phyloP scores from a whole-genome alignment of 2,113 vertebrate genomes.

The Rattus rattus region DNA sequence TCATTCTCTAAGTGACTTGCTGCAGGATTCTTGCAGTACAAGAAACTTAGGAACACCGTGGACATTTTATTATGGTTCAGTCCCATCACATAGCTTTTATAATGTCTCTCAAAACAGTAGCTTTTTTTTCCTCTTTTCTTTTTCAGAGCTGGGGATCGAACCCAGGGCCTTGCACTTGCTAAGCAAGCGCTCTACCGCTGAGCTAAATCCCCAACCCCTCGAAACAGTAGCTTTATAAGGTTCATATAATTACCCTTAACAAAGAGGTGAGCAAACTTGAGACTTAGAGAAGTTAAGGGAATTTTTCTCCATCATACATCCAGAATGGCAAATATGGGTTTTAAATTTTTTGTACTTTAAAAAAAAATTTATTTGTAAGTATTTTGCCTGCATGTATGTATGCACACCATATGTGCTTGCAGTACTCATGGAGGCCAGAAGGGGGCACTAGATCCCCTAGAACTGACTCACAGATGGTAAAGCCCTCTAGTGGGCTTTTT shows the following conservation, averaged over 20 bases:
- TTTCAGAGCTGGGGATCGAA: too few species aligned
- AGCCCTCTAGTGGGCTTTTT: not conserved
- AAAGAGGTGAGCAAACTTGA: not conserved
- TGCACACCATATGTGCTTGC: not conserved
- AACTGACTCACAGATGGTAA: not conserved
- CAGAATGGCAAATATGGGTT: not conserved
- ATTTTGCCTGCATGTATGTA: not conserved
- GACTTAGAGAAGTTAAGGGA: not conserved
- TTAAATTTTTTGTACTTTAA: not conserved
- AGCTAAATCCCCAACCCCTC: too few species aligned
- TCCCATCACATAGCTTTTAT: not conserved
- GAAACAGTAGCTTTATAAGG: conserved; percentile 3
- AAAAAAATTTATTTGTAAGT: not conserved
- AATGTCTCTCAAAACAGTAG: too few species aligned
- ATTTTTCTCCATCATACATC: not conserved
- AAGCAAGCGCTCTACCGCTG: too few species aligned
- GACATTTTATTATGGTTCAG: not conserved
- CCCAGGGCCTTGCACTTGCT: too few species aligned
- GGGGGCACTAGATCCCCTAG: not conserved
- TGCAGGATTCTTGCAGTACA: not conserved
- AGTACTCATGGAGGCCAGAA: not conserved
- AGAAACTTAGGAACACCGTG: not conserved
- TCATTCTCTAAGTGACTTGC: not conserved
- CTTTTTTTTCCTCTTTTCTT: too few species aligned
- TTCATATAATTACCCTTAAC: not conserved